Evolutionary conservation across 2,888 invertebrate genomes (phyloP).

Genomic region (Himalopsyche kuldschensis): DNA sequence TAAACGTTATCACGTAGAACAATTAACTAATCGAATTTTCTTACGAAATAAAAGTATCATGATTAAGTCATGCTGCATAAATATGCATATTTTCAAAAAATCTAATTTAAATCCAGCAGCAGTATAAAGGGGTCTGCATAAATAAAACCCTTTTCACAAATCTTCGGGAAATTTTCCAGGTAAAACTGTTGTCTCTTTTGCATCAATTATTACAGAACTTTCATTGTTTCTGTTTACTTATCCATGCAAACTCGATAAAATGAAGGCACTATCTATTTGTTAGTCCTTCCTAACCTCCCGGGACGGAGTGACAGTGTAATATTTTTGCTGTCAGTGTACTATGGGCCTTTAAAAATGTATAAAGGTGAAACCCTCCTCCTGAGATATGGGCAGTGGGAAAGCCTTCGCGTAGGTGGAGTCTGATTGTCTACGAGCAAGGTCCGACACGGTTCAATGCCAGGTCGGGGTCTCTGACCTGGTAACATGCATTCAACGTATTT

Average conservation of each 20-base stretch:
- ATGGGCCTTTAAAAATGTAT: constrained; percentile 37
- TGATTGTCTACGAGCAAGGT: not conserved
- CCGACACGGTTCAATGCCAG: constrained; percentile 14
- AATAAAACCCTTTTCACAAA: not conserved
- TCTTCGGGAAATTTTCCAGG: not conserved
- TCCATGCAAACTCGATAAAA: constrained; percentile 15
- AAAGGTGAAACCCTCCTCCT: constrained; percentile 25
- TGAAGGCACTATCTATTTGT: not conserved
- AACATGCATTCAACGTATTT: not conserved
- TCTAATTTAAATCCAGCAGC: no score
- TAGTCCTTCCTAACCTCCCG: constrained; percentile 3
- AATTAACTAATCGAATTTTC: no score
- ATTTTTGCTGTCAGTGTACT: constrained; percentile 34
- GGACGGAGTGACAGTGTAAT: constrained; percentile 32
- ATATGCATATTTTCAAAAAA: no score
- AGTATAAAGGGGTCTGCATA: no score
- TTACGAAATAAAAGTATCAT: no score
- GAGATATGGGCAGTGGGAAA: not conserved
- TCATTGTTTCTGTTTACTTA: not conserved
- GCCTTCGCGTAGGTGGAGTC: not conserved
- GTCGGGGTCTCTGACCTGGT: constrained; percentile 10
- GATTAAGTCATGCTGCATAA: no score
- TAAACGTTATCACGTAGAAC: no score
- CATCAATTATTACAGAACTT: not conserved
- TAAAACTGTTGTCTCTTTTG: not conserved